These are phyloP conservation scores for Poecilia gillii DNA, from an alignment of 2,797 vertebrate genomes.

Conservation along the genomic window DNA sequence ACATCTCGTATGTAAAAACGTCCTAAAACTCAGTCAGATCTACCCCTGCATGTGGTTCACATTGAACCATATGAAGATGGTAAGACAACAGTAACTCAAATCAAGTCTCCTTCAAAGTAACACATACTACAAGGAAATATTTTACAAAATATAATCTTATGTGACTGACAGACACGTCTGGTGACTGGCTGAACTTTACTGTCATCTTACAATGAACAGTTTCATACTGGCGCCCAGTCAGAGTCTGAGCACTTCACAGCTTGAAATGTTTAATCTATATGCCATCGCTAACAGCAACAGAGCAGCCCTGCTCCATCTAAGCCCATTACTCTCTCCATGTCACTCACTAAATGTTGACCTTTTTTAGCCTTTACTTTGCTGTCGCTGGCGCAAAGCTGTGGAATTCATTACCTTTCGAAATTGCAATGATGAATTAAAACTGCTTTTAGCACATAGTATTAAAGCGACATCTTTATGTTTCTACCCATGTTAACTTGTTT, in stretches of 20 bases:
- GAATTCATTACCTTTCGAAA: not conserved
- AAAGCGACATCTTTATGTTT: not conserved
- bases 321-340: constrained; percentile 64
- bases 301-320: constrained; percentile 56
- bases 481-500: not conserved
- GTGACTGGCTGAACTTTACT: not conserved
- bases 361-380: constrained; percentile 28
- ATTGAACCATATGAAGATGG: not conserved
- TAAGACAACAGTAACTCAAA: not conserved
- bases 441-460: not conserved
- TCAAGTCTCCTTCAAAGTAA: not conserved
- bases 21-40: not conserved
- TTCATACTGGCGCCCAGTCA: constrained; percentile 19
- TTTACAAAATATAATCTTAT: not conserved
- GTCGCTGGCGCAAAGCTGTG: not conserved
- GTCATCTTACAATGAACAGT: constrained; percentile 19
- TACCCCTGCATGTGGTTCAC: not conserved
- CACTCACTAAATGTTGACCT: constrained; percentile 63
- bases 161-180: not conserved
- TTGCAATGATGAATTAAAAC: not conserved
- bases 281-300: constrained; percentile 44
- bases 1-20: not conserved
- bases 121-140: not conserved
- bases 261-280: constrained; percentile 64
- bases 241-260: constrained; percentile 30